A percentile compares a stretch with the other conserved stretches of the same genome.
phyloP scores from a whole-genome alignment of 92 coral and sea anemone genomes.

The Zoanthus sociatus region DNA sequence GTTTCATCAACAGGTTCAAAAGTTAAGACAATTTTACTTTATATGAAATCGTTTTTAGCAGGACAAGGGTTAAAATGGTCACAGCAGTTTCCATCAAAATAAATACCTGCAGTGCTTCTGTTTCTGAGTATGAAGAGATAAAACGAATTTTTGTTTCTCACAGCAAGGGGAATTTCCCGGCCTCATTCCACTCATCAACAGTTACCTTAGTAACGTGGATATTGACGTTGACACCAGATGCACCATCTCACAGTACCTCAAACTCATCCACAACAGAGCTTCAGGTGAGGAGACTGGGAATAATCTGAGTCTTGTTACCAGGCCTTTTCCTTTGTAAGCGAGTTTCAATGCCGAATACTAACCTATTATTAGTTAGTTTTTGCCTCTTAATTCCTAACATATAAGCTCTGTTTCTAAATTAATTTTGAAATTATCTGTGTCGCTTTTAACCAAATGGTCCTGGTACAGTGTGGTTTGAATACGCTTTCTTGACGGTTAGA shows the following conservation, averaged over 20 bases:
- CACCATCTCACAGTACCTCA: slow-evolving; percentile 90
- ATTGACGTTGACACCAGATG: slow-evolving; percentile 94
- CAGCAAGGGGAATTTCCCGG: slow-evolving; percentile 97
- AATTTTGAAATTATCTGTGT: no score
- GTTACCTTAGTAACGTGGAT: slow-evolving; percentile 92
- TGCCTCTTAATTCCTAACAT: no score
- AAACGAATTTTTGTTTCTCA: background rate
- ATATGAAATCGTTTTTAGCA: no score
- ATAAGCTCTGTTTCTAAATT: no score
- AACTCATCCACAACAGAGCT: slow-evolving; percentile 84
- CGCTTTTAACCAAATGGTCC: no score
- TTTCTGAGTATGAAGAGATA: background rate
- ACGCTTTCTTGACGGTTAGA: no score
- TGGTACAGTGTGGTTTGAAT: no score
- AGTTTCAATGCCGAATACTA: no score
- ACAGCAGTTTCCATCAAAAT: background rate
- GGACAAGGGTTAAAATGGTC: background rate
- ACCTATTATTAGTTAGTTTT: no score
- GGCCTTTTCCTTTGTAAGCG: background rate
- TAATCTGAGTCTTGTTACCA: background rate
- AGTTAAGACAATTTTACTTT: no score
- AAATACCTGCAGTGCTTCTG: background rate
- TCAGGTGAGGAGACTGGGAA: slow-evolving; percentile 73
- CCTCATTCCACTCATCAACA: slow-evolving; percentile 92
- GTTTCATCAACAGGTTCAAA: no score